A percentile compares a stretch with the other conserved stretches of the same genome.
phyloP scores from a whole-genome alignment of 2,797 vertebrate species.

The Malacoraja senta region DNA sequence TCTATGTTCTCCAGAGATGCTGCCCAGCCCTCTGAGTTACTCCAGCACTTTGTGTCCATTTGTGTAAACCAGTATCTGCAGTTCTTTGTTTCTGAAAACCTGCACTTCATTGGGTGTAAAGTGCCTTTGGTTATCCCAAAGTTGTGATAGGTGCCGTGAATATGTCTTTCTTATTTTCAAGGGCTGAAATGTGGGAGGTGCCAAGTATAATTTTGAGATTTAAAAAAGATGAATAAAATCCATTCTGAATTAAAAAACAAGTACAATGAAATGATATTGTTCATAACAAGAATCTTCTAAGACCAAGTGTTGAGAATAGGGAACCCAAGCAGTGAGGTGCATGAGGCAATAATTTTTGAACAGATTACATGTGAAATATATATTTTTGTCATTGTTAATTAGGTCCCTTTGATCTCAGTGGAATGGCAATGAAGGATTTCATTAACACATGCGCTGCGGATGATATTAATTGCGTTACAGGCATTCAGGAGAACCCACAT shows the following conservation, averaged over 20 bases:
- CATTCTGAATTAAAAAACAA: not conserved
- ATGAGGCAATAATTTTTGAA: not conserved
- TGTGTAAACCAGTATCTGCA: too few species aligned
- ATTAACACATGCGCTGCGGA: constrained; percentile 25
- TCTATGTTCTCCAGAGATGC: too few species aligned
- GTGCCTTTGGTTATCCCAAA: too few species aligned
- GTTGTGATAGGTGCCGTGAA: too few species aligned
- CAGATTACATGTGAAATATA: constrained; percentile 3
- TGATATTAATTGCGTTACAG: constrained; percentile 27
- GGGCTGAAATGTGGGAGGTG: not conserved
- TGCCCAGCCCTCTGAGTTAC: too few species aligned
- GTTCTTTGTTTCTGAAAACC: too few species aligned
- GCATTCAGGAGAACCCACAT: not conserved
- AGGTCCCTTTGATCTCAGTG: constrained; percentile 3
- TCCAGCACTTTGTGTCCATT: too few species aligned
- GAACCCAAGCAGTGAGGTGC: not conserved
- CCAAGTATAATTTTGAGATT: not conserved
- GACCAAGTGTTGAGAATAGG: not conserved
- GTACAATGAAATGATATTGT: not conserved
- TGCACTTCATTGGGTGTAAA: too few species aligned
- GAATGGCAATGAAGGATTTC: not conserved
- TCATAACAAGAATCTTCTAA: not conserved
- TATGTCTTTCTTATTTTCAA: too few species aligned
- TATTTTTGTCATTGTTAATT: not conserved
- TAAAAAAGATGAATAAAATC: not conserved